Evolutionary conservation across 2,797 vertebrate genomes (phyloP), one percentile per base, ranked within the genome.

Genomic region (Tolypeutes matacus): DNA sequence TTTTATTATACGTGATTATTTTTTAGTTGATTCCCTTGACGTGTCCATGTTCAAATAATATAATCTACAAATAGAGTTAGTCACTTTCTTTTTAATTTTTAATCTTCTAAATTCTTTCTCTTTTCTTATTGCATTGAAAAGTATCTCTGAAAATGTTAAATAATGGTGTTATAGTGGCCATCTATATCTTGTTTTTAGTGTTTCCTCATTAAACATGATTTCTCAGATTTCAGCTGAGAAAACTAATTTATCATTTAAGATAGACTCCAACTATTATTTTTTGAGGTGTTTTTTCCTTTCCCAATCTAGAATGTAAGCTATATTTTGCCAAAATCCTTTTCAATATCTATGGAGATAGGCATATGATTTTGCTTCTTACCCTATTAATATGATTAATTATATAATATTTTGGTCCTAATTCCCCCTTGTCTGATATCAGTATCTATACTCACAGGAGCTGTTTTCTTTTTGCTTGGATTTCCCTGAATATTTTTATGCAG

Each of bases 401-500:
- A 72, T 29, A 65, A 65, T 27, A 80, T 69, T 72, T 73, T 67
- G 58, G 25, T 18, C 36, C 80, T 5, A 69, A 84, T 42, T 86
- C 5, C 13, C 29, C 49, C n/a, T 86, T 62, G 6, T 60, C 51
- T 51, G n/a, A 11, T 88, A 78, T 70, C 69, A 76, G 7, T 75
- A 82, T n/a, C 60, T 56, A 21, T 56, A 56, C 21, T 56, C 27
- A 53, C 27, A 46, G 78, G 17, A 14, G 21, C 9, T 64, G 23
- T 42, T 88, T 91, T n/a, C 34, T 69, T 53, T 84, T 86, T 91
- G 58, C 62, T 64, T 82, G 31, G 23, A 86, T 78, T 8, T 92
- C 46, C 34, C 53, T 92, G 67, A 73, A 27, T 81, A 85, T 81
- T 34, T 75, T 51, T 75, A 88, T 39, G 60, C 4, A 81, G 29